Percentiles rank a stretch among this genome's conserved stretches.
Conservation (phyloP, 2,888 invertebrate genomes). For the Elmis aenea region DNA sequence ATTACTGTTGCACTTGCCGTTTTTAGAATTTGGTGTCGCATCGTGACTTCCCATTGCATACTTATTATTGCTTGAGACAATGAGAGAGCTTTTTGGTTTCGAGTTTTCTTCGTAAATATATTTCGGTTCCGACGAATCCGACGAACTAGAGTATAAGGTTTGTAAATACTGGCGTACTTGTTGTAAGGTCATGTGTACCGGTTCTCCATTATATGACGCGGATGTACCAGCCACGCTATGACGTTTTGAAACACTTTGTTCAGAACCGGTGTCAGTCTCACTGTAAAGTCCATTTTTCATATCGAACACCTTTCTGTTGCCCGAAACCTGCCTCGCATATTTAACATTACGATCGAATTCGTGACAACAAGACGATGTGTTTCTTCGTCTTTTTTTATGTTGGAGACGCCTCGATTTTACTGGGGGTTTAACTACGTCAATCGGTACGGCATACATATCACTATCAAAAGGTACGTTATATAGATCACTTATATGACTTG, state of each 20-base stretch:
- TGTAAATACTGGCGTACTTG: slow-evolving; percentile 81
- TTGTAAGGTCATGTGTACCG: slow-evolving; percentile 77
- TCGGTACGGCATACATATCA: slow-evolving; percentile 81
- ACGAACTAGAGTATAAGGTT: slow-evolving; percentile 72
- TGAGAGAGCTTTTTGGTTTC: slow-evolving; percentile 25
- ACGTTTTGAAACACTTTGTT: slow-evolving; percentile 54
- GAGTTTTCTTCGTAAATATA: slow-evolving; percentile 39
- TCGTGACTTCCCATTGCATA: too few species aligned
- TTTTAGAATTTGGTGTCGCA: slow-evolving; percentile 10
- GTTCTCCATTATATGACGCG: slow-evolving; percentile 59
- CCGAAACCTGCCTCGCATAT: slow-evolving; percentile 16
- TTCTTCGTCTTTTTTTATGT: slow-evolving; percentile 37
- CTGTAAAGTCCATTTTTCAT: slow-evolving; percentile 27
- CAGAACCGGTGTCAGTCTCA: slow-evolving; percentile 38
- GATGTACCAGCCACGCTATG: slow-evolving; percentile 65
- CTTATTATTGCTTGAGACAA: slow-evolving; percentile 34
- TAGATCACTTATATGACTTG: slow-evolving; percentile 77
- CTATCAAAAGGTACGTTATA: slow-evolving; percentile 87
- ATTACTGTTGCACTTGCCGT: slow-evolving; percentile 5
- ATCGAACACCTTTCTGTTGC: slow-evolving; percentile 15
- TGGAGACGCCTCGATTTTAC: slow-evolving; percentile 48
- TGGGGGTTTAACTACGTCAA: slow-evolving; percentile 69
- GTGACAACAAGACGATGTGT: slow-evolving; percentile 48
- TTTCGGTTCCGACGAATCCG: slow-evolving; percentile 58
- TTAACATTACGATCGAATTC: slow-evolving; percentile 31